Evolutionary conservation across 2,797 vertebrate species (phyloP), one percentile per base, ranked within the genome.

Genomic region (Micromesistius poutassou): DNA sequence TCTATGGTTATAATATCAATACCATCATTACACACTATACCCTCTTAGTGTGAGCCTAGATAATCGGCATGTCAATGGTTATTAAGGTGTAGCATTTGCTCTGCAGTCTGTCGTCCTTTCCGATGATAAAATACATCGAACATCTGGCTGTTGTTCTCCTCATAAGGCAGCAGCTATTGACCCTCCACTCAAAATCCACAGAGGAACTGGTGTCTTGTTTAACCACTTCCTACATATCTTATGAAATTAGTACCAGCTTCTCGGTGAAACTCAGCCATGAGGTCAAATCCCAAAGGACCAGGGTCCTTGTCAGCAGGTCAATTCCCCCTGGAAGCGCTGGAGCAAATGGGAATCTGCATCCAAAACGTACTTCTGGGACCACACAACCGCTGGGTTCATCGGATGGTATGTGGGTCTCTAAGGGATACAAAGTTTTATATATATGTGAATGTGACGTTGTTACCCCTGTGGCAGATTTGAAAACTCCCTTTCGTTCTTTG

Each of bases 1-100:
- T 72, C 31, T 5, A 35, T 19, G 30, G 78, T 72, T 78, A 74
- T 76, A 85, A 46, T 25, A 31, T 79, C 71, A 80, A 73, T 74
- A 80, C 36, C 40, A 50, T 33, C 6, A 16, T 31, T 33, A 30
- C 30, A 71, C 5, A 1, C 10, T 19, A 30, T 9, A 16, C 30
- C 14, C 6, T 33, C 30, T 31, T 6, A 9, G 31, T 33, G 42
- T 3, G 5, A 2, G 22, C 10, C 46, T 50, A n/a, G 28, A 30
- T 78, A n/a, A 68, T 74, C n/a, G 42, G 38, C 5, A 28, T 30
- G 68, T 22, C 62, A 5, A 30, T 8, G 30, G 68, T 22, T 4
- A 38, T 33, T 8, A 35, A 19, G 9, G 0, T 72, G 7, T 28
- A 5, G 7, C 62, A 55, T 36, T 70, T 73, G 30, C 62, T 38